A percentile compares a stretch with the other conserved stretches of the same genome.
These are phyloP conservation scores for Apostichopus japonicus DNA, from an alignment of 35 echinoderm and acorn worm species.

Conservation along the genomic window DNA sequence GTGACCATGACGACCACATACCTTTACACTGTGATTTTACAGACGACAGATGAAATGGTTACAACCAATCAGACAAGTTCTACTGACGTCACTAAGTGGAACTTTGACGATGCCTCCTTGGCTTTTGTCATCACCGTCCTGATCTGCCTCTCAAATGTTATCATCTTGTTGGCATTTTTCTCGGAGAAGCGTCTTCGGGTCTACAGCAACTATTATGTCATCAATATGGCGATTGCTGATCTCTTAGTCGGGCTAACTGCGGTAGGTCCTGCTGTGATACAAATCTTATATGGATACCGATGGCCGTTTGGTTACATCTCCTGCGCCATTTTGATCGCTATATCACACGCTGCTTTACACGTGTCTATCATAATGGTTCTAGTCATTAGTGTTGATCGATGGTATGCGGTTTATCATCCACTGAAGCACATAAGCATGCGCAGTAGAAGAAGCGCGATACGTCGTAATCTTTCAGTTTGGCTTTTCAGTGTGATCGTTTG, in stretches of 20 bases:
- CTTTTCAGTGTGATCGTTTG: neutral
- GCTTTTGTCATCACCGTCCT: neutral
- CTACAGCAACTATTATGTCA: slow-evolving; percentile 12
- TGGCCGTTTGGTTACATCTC: slow-evolving; percentile 26
- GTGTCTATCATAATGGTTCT: slow-evolving; percentile 7
- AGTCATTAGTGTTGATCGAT: neutral
- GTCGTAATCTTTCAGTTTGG: neutral
- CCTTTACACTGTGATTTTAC: neutral
- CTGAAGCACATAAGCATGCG: neutral
- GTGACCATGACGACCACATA: neutral
- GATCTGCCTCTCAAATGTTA: neutral
- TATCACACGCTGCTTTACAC: neutral
- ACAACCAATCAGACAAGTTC: neutral
- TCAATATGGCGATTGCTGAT: slow-evolving; percentile 35
- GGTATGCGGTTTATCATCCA: slow-evolving; percentile 13
- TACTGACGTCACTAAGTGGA: neutral
- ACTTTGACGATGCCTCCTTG: neutral
- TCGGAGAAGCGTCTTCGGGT: neutral
- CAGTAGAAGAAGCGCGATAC: neutral
- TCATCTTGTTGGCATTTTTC: neutral
- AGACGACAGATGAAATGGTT: neutral
- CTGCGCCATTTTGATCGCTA: neutral
- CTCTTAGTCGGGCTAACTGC: neutral
- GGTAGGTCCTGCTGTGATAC: neutral
- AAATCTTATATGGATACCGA: neutral